Evolutionary conservation across 2,797 vertebrate species (phyloP).

Genomic region (Gymnodraco acuticeps): DNA sequence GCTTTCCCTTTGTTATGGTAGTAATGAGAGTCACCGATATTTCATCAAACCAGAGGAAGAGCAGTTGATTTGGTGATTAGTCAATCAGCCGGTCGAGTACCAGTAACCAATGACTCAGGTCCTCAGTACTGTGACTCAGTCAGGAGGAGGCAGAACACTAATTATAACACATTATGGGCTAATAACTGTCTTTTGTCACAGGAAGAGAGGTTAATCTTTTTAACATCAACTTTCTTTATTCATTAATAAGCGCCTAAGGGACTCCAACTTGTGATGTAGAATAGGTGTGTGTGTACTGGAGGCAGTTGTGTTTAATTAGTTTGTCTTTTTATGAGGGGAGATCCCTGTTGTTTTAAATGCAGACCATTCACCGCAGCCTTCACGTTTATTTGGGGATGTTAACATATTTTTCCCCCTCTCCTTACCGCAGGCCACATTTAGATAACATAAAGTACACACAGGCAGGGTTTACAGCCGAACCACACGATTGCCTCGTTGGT

Average conservation of each 20-base stretch:
- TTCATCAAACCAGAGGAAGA: constrained; percentile 42
- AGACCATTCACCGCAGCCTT: constrained; percentile 45
- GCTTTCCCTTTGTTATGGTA: constrained; percentile 24
- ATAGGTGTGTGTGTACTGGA: constrained; percentile 17
- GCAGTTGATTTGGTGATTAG: constrained; percentile 30
- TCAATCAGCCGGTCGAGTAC: constrained; percentile 34
- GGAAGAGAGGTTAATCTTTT: constrained; percentile 21
- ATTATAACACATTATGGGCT: constrained; percentile 34
- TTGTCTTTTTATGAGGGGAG: constrained; percentile 52
- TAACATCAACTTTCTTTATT: constrained; percentile 2
- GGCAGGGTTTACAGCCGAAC: constrained; percentile 53
- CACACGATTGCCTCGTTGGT: constrained; percentile 69
- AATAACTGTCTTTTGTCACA: constrained; percentile 29
- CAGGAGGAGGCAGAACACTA: constrained; percentile 17
- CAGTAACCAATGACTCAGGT: constrained; percentile 68
- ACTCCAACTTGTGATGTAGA: constrained; percentile 19
- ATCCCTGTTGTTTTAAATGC: constrained; percentile 69
- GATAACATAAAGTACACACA: constrained; percentile 27
- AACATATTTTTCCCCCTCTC: constrained; percentile 50
- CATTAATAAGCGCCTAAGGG: constrained; percentile 18
- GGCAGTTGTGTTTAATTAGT: constrained; percentile 55
- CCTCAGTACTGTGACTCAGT: constrained; percentile 43
- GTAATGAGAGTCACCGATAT: constrained; percentile 24
- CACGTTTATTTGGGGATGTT: constrained; percentile 59
- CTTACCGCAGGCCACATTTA: constrained; percentile 56